phyloP scores from a whole-genome alignment of 2,888 invertebrate genomes.

The Eupithecia inturbata region DNA sequence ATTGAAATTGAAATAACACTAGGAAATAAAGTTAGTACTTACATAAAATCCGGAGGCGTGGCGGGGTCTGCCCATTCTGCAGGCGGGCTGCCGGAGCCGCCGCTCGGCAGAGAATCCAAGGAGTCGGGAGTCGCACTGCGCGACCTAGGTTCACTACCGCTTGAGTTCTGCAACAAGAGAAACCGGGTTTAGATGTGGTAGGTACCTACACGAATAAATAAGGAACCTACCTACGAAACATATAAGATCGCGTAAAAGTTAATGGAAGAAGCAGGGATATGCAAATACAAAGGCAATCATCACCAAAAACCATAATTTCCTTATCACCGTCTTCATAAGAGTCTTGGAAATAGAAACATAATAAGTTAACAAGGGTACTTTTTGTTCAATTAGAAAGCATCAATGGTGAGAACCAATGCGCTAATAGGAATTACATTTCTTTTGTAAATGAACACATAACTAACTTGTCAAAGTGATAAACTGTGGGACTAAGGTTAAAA shows the following conservation, averaged over 20 bases:
- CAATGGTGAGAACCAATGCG: constrained; percentile 33
- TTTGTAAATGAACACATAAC: constrained; percentile 23
- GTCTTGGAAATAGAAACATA: constrained; percentile 38
- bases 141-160: constrained; percentile 92
- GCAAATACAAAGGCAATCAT: not conserved
- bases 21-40: constrained; percentile 48
- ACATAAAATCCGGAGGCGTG: constrained; percentile 79
- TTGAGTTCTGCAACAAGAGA: constrained; percentile 85
- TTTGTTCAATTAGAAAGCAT: constrained; percentile 43
- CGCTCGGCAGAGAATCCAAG: constrained; percentile 89
- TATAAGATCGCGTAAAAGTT: not conserved
- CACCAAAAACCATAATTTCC: constrained; percentile 1
- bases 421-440: constrained; percentile 28
- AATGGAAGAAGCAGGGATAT: not conserved
- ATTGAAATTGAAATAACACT: not conserved
- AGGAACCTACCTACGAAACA: no score
- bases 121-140: constrained; percentile 96
- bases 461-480: constrained; percentile 31
- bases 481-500: constrained; percentile 18
- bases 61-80: constrained; percentile 78
- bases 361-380: constrained; percentile 35
- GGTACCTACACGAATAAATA: not conserved
- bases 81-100: constrained; percentile 84
- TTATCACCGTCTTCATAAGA: constrained; percentile 6
- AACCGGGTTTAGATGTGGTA: not conserved